A percentile compares a stretch with the other conserved stretches of the same genome.
phyloP scores from a whole-genome alignment of 2,113 vertebrate genomes.

The Leptobrachium ailaonicum region DNA sequence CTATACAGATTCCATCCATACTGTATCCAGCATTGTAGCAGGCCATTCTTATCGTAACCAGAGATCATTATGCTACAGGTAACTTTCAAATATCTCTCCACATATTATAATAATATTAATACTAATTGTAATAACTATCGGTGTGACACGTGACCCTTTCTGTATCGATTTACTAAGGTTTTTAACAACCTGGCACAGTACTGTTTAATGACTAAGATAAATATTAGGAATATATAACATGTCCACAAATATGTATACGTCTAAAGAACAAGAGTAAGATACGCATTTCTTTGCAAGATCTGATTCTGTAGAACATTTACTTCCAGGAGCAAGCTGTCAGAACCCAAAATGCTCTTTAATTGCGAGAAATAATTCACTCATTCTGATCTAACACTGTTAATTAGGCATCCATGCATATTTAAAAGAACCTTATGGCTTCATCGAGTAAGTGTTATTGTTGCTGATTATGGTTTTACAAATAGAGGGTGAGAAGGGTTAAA shows the following conservation, averaged over 20 bases:
- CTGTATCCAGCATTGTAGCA: too few relatives aligned
- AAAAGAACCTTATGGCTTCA: neutral
- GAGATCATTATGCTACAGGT: too few relatives aligned
- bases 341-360: neutral
- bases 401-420: neutral
- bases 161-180: too few relatives aligned
- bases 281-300: neutral
- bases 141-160: too few relatives aligned
- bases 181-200: too few relatives aligned
- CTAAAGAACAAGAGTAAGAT: neutral
- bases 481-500: neutral
- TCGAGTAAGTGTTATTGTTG: neutral
- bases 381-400: slow-evolving; percentile 11
- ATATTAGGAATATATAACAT: neutral
- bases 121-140: too few relatives aligned
- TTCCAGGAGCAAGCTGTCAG: neutral
- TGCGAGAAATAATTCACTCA: neutral
- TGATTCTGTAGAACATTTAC: neutral
- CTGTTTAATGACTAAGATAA: too few relatives aligned
- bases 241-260: neutral
- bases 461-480: slow-evolving; percentile 13
- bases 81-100: too few relatives aligned
- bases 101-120: too few relatives aligned
- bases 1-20: too few relatives aligned
- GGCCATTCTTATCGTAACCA: too few relatives aligned